Evolutionary conservation across 2,888 invertebrate genomes (phyloP), one percentile per base, ranked within the genome.

Genomic region (Caenorhabditis afra): DNA sequence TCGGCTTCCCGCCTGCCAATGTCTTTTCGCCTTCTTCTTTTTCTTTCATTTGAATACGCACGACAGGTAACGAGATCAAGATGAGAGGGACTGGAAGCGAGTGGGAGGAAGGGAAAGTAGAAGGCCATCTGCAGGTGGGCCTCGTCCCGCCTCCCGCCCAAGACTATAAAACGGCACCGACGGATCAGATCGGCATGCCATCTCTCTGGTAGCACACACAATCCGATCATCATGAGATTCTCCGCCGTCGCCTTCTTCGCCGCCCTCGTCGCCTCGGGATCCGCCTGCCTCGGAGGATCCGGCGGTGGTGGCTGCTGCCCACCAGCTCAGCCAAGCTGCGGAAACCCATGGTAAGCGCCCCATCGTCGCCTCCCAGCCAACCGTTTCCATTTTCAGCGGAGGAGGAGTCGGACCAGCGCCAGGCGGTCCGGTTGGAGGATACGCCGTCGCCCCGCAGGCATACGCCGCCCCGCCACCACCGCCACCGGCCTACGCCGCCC

Each of bases 281-380:
- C 61, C 10, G 68, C 65, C 22, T 80, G 83, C 52, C 57, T 77
- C 52, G 78, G 78, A 59, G 62, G 61, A 53, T 29, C 37, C 12
- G 71, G 71, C 39, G 80, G 79, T 35, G 70, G 80, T 55, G 66
- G 70, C 16, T 83, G 83, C 65, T 82, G 82, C 49, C 78, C 78
- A 47, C 66, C 68, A 47, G 65, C 83, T 39, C 62, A 70, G 47
- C 79, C 83, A 53, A 16, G 50, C 55, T 81, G 83, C 47, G 77
- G 55, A 41, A 78, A 74, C 47, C 81, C 82, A 67, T 81, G 80
- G 73, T 79, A 44, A 52, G n/a, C n/a, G n/a, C n/a, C 29, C 29
- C 29, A 29, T 29, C 29, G 41, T 8, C 11, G 7, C 11, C 41
- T 41, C 11, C 14, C 41, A 29, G 41, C 11, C 14, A 20, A 50